Base-by-base conservation (phyloP, 2,113 vertebrate species). In the Misgurnus anguillicaudatus region DNA sequence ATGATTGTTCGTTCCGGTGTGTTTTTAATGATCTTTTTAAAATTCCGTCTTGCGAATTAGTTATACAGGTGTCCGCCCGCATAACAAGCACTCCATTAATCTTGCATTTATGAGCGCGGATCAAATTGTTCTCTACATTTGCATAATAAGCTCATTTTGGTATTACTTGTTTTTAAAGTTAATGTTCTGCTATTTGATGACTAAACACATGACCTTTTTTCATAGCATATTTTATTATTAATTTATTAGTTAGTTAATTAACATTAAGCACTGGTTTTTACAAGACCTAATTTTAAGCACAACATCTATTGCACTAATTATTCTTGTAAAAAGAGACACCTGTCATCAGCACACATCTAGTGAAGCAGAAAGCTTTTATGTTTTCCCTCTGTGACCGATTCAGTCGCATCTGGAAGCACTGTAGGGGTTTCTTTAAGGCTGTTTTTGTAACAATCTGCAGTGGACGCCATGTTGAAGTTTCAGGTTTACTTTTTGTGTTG, bases 401-500 rank as follows among this genome's bases (percentile, higher is more conserved):
- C 14, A 51, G 41, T 36, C 42, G 7, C 42, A 48, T 36, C 9
- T 39, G 6, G 5, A 74, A 31, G 42, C 14, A 13, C 42, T 9
- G 41, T 3, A 8, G 4, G 13, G 55, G 21, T 6, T 3, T 60
- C 14, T 48, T 39, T 14, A 39, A 19, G 55, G 7, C 39, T 42
- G 21, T 48, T 4, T 9, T 16, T 10, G 21, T 36, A 16, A 19
- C 5, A 17, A 14, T 48, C 9, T 51, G 9, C 9, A 48, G 9
- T 58, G 0, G 1, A 36, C 24, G 4, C 45, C 16, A 47, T 24
- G 11, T 16, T 31, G n/a, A 1, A 9, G 0, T 60, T 51, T 63
- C 3, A 31, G 6, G 3, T 74, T 63, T 3, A 6, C 13, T 21
- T 9, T 42, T 10, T 71, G 72, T 89, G 79, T 82, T 69, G 84